Percentiles rank a stretch among this genome's conserved stretches.
Evolutionary conservation across 2,113 vertebrate genomes (phyloP).

Genomic region (Menidia beryllina): DNA sequence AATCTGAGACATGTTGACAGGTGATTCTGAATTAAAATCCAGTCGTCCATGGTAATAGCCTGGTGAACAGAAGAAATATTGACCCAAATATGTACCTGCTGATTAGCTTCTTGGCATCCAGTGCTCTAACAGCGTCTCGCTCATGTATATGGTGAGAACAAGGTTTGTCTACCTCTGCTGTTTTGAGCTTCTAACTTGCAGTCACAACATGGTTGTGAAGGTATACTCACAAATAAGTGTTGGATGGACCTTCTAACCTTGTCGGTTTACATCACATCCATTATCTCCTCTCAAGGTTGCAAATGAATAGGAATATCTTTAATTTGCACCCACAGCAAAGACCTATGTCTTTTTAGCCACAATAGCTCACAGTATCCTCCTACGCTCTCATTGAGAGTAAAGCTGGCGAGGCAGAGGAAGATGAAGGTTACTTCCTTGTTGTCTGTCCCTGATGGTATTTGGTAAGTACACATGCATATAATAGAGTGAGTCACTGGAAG

Average conservation of each 20-base stretch:
- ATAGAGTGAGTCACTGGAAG: constrained; percentile 26
- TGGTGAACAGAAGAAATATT: constrained; percentile 38
- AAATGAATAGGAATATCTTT: constrained; percentile 57
- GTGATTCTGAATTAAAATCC: constrained; percentile 63
- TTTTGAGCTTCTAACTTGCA: constrained; percentile 3
- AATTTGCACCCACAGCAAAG: constrained; percentile 39
- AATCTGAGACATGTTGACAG: constrained; percentile 13
- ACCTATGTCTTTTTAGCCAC: constrained; percentile 12
- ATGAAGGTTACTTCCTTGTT: constrained; percentile 37
- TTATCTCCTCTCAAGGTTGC: constrained; percentile 50
- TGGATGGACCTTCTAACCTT: background rate
- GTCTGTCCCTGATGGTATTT: constrained; percentile 21
- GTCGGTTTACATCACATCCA: constrained; percentile 20
- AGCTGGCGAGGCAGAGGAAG: constrained; percentile 20
- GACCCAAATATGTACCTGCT: constrained; percentile 65
- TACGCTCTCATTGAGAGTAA: background rate
- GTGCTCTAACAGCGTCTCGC: constrained; percentile 29
- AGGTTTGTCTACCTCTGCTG: constrained; percentile 14
- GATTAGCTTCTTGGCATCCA: constrained; percentile 56
- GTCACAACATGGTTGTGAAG: constrained; percentile 22
- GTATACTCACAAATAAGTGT: constrained; percentile 37
- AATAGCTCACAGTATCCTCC: constrained; percentile 1
- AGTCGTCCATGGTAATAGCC: constrained; percentile 43
- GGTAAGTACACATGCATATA: constrained; percentile 26
- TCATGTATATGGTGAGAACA: constrained; percentile 7